Percentiles rank a stretch among this genome's conserved stretches.
These are phyloP conservation scores for Sthenelais limicola DNA, from an alignment of 2,888 invertebrate species.

Conservation along the genomic window DNA sequence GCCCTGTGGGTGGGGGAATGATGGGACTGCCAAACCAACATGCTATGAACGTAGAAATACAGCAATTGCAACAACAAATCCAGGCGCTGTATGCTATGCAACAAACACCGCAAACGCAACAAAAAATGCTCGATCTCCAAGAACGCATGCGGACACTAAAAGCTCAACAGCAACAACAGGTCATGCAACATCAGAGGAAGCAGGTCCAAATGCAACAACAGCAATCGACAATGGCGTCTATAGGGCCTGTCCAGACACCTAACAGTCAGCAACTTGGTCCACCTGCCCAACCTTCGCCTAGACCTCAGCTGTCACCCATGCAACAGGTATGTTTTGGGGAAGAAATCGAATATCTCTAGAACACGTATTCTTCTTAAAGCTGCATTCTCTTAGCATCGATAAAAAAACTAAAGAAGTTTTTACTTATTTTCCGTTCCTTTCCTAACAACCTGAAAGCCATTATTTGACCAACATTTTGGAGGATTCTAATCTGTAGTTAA, in stretches of 20 bases:
- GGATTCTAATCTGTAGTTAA: too few relatives aligned
- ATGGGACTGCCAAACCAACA: conserved; percentile 47
- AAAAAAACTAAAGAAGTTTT: too few relatives aligned
- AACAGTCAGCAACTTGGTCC: conserved; percentile 26
- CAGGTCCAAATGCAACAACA: conserved; percentile 45
- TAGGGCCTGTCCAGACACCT: not conserved
- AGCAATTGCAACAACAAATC: conserved; percentile 64
- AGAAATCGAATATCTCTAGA: too few relatives aligned
- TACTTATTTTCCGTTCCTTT: too few relatives aligned
- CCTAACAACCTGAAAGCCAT: too few relatives aligned
- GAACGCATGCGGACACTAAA: conserved; percentile 62
- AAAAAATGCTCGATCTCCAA: conserved; percentile 67
- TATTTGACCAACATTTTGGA: too few relatives aligned
- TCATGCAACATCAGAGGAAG: conserved; percentile 55
- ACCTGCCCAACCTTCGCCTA: conserved; percentile 21
- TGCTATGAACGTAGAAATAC: conserved; percentile 57
- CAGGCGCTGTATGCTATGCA: conserved; percentile 65
- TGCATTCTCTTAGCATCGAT: too few relatives aligned
- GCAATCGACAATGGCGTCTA: conserved; percentile 37
- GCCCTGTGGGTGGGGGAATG: conserved; percentile 50
- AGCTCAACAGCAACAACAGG: conserved; percentile 60
- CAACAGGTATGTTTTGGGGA: conserved; percentile 37
- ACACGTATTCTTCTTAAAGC: too few relatives aligned
- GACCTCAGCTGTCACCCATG: conserved; percentile 36
- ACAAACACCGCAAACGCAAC: conserved; percentile 65